Evolutionary conservation across 2,888 invertebrate species (phyloP), one percentile per base, ranked within the genome.

Genomic region (Pseudoips prasinana): DNA sequence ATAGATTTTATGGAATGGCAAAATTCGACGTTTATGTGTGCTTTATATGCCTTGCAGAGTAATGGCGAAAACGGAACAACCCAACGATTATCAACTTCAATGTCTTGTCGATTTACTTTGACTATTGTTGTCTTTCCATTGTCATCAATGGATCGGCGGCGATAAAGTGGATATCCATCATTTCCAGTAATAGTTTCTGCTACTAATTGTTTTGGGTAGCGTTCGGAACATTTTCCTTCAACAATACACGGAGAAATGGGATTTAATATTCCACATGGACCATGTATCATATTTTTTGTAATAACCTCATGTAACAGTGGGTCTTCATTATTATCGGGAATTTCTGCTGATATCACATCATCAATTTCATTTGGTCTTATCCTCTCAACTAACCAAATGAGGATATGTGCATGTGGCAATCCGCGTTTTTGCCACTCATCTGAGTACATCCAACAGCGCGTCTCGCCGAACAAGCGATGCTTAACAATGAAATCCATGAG

Each of bases 101-200:
- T 1, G 41, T 44, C 3, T 39, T 18, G 36, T 33, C 60, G 3
- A 49, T 28, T 43, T 74, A 74, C 33, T 66, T 62, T 6, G 34
- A 9, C 9, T 10, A 25, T 7, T 9, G 25, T 7, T 22, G 8
- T 3, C 20, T 20, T 20, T 20, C 41, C 36, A 7, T 36, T 30
- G 9, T 25, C 14, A 14, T 26, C 25, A 2, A 24, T 27, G 11
- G 31, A 19, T 25, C 33, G 22, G 7, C 41, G 27, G 2, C 31
- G 29, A 20, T 38, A 43, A 2, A 8, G 7, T 7, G 38, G 42
- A 28, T 38, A 42, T 5, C 37, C 39, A n/a, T 47, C 17, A 1
- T 48, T 34, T 3, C 26, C 33, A 17, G 36, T 39, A n/a, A 19
- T 20, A 5, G 43, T 39, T 11, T 44, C 30, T 3, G 17, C 26